phyloP scores from a whole-genome alignment of 2,888 invertebrate genomes.

The Rhagonycha fulva region DNA sequence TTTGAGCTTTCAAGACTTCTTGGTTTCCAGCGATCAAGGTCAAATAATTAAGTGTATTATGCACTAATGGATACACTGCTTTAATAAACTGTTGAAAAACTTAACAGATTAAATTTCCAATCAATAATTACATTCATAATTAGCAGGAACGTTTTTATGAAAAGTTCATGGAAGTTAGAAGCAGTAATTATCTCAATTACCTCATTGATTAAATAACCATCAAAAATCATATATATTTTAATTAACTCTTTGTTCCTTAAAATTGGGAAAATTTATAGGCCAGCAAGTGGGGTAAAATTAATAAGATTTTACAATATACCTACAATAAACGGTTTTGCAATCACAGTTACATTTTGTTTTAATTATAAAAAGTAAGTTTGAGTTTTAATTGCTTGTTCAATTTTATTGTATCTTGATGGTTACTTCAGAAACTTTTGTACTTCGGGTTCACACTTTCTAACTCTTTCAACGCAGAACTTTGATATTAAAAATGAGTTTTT shows the following conservation, averaged over 20 bases:
- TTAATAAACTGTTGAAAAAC: background rate
- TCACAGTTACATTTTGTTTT: slow-evolving; percentile 17
- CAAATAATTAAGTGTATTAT: background rate
- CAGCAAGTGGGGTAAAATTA: background rate
- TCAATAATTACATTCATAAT: background rate
- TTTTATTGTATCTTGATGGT: slow-evolving; percentile 27
- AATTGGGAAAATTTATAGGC: background rate
- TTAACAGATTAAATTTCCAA: background rate
- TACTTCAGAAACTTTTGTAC: slow-evolving; percentile 29
- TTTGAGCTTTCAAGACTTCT: background rate
- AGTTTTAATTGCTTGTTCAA: slow-evolving; percentile 29
- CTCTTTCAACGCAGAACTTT: background rate
- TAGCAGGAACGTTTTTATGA: too few species aligned
- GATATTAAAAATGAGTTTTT: background rate
- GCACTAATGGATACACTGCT: background rate
- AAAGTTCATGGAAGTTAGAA: background rate
- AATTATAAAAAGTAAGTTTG: slow-evolving; percentile 27
- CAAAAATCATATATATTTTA: background rate
- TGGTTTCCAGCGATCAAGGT: background rate
- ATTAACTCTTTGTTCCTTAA: background rate
- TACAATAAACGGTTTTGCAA: slow-evolving; percentile 11
- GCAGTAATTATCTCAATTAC: background rate
- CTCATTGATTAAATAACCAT: background rate
- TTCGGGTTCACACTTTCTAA: slow-evolving; percentile 10
- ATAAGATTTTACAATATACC: slow-evolving; percentile 11